These are phyloP conservation scores for Glaucidium brasilianum DNA, from an alignment of 2,113 vertebrate species.

Conservation along the genomic window DNA sequence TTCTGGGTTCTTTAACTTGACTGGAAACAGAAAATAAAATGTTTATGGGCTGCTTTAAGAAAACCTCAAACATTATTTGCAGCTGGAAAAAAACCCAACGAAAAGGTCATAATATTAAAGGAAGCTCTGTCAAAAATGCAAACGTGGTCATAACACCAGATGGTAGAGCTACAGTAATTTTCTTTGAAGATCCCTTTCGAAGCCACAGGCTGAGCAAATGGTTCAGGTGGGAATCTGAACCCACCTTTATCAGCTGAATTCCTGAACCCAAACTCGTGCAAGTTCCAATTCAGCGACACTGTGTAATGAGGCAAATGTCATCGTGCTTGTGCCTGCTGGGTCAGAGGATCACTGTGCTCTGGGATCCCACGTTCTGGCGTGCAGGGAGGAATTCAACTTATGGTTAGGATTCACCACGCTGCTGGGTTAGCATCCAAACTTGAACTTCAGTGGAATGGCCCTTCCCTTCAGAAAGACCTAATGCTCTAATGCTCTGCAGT, in stretches of 20 bases:
- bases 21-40: neutral
- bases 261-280: neutral
- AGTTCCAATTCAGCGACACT: neutral
- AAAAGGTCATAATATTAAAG: neutral
- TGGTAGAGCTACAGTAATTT: neutral
- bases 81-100: neutral
- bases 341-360: neutral
- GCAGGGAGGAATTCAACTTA: neutral
- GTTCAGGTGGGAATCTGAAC: conserved; percentile 11
- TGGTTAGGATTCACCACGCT: neutral
- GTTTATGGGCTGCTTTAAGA: neutral
- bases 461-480: neutral
- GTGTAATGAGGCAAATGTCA: neutral
- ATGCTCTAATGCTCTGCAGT: neutral
- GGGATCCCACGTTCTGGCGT: neutral
- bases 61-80: neutral
- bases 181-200: neutral
- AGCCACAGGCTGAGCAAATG: neutral
- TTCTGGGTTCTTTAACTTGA: neutral
- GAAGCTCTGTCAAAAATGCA: neutral
- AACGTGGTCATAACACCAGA: neutral
- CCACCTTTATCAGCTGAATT: conserved; percentile 5
- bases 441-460: neutral
- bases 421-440: neutral
- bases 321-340: neutral